Base-by-base conservation (phyloP, 1,140 invertebrate genomes). In the Pseudomyrmex dendroicus region DNA sequence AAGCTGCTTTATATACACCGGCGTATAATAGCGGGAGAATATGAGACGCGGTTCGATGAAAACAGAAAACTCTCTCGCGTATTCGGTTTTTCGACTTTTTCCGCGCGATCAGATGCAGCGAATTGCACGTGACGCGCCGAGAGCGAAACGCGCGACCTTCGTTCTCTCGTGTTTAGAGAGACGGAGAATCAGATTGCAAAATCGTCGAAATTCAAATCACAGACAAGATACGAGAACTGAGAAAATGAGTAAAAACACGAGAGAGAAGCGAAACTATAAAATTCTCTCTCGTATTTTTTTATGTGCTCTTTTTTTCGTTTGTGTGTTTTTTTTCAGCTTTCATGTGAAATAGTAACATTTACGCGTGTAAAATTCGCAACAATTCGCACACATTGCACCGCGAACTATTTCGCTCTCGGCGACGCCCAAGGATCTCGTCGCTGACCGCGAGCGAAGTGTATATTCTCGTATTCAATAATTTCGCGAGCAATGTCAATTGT, bases 381-480 rank as follows among this genome's bases (percentile, higher is more conserved):
- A 25, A 25, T 25, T 25, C 25, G 25, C 15, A 35, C 17, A 72
- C 17, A 59, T 25, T 25, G 25, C n/a, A 59, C 70, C 7, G 20
- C 25, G 44, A 48, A 59, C 48, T 70, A 12, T 9, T 77, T 46
- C 50, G n/a, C 35, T 59, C 17, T 20, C 17, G 22, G n/a, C 7
- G 59, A 10, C 4, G 15, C 25, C 70, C 15, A 54, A 70, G 12
- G 20, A 78, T 78, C 68, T 20, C 12, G 25, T 77, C 17, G 63
- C 52, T 35, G 35, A 48, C 35, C 54, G 56, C 20, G 54, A 59
- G 20, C n/a, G 20, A 80, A 72, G 68, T 72, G 5, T 35, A 35
- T 35, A 72, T 72, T 70, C 44, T 4, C 20, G 76, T 20, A 70
- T 78, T 80, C 54, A 61, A 80, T 72, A 72, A 80, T 72, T 72